Base-by-base conservation (phyloP, 2,888 invertebrate species). In the Apodemia mormo region DNA sequence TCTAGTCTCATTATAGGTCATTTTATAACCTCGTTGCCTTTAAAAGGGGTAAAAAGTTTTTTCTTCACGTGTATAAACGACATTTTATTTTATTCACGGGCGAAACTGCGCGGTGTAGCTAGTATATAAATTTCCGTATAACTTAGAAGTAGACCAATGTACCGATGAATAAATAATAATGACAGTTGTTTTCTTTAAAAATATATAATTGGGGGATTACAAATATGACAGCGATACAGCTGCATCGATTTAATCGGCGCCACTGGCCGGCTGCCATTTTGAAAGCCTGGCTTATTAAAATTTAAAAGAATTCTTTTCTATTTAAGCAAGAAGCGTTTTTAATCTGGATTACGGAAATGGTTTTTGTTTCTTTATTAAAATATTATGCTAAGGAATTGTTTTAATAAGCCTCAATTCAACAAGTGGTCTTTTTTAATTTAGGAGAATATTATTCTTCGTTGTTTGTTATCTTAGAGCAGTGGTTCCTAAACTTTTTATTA, bases 341-440 rank as follows among this genome's bases (percentile, higher is more conserved):
- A 61, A 61, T 61, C 61, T 61, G 61, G 61, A 61, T 61, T 61
- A 61, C 30, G 61, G 61, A 33, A 64, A 64, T 64, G 61, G 61
- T 64, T 64, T 64, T 61, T 61, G 33, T 61, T 61, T 33, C 58
- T 30, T 58, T 61, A 33, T 33, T 61, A 14, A 61, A 61, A 30
- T 61, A 33, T 30, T 12, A 61, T 12, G 29, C 29, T 61, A 61
- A 30, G 30, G 58, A 33, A 61, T 30, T 61, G 33, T 61, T 61
- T 61, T 12, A 12, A 30, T 61, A 14, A 61, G 61, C 14, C 29
- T 61, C 33, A 2, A 30, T 29, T 29, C 61, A 58, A 58, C 58
- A 58, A 10, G 29, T 56, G 56, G 7, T 29, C 12, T 58, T 30
- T 33, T 49, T 49, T 49, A 49, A 49, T 49, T 49, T 5, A 49